phyloP scores from a whole-genome alignment of 1,140 invertebrate genomes.

The Bradysia coprophila region DNA sequence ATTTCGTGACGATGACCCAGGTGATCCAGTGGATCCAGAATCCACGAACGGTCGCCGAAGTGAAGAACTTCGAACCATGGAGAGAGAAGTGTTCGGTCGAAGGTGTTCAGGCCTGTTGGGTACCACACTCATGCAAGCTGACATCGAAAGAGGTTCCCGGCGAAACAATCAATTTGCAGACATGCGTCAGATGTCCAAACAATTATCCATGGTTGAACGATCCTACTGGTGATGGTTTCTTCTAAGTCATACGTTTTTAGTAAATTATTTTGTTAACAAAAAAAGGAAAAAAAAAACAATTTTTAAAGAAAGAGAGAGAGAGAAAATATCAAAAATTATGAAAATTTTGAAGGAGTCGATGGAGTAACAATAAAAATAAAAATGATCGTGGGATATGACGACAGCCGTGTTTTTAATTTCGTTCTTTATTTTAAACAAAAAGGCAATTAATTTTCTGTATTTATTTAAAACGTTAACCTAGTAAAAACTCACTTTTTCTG shows the following conservation, averaged over 20 bases:
- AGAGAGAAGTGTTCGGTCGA: constrained; percentile 78
- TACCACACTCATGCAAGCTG: constrained; percentile 75
- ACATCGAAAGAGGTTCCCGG: constrained; percentile 83
- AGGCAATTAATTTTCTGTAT: too few relatives aligned
- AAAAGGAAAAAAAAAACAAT: background rate
- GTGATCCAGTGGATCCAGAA: constrained; percentile 95
- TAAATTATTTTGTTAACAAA: background rate
- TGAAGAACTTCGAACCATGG: constrained; percentile 86
- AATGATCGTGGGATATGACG: too few relatives aligned
- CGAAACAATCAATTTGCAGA: constrained; percentile 83
- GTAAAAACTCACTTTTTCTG: too few relatives aligned
- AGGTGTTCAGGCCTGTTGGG: constrained; percentile 61
- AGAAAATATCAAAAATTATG: too few relatives aligned
- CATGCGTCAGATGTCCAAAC: constrained; percentile 79
- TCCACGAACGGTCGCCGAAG: constrained; percentile 61
- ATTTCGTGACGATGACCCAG: constrained; percentile 94
- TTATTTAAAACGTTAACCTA: too few relatives aligned
- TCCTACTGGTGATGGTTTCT: constrained; percentile 79
- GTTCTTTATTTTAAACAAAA: too few relatives aligned
- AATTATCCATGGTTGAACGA: constrained; percentile 91
- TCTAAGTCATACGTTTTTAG: constrained; percentile 35
- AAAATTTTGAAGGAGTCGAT: too few relatives aligned
- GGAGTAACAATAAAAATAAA: too few relatives aligned
- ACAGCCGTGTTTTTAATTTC: too few relatives aligned
- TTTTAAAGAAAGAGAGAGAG: too few relatives aligned